Conservation (phyloP, 1,140 invertebrate genomes). For the Aphelenchoides fujianensis region DNA sequence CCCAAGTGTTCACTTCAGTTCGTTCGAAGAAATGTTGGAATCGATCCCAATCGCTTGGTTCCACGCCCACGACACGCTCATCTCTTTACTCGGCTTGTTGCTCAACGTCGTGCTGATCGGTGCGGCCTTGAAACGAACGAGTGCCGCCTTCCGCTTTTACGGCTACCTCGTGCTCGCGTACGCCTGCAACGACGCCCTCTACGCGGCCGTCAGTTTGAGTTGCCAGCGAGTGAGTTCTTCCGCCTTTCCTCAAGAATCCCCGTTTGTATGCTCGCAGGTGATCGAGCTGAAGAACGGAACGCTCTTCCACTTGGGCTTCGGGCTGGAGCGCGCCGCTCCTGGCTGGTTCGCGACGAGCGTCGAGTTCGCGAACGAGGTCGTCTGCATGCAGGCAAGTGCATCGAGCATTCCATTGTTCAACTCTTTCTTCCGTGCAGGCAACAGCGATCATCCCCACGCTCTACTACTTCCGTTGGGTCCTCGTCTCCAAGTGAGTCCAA, state of each 20-base stretch:
- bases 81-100: background rate
- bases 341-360: background rate
- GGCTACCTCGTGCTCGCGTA: slow-evolving; percentile 2
- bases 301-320: slow-evolving; percentile 1
- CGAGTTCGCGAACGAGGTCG: slow-evolving; percentile 9
- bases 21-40: background rate
- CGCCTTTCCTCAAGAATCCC: background rate
- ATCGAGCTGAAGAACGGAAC: slow-evolving; percentile 11
- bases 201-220: background rate
- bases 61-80: background rate
- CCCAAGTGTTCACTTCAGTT: too few species aligned
- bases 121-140: background rate
- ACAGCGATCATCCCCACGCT: background rate
- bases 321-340: background rate
- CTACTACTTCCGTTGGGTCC: slow-evolving; percentile 10
- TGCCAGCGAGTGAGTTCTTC: background rate
- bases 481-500: background rate
- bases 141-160: background rate
- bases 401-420: background rate
- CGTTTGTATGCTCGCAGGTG: background rate
- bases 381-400: slow-evolving; percentile 8
- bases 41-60: slow-evolving; percentile 1
- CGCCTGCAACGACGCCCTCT: slow-evolving; percentile 1
- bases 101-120: background rate
- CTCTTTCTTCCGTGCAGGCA: too few species aligned